Conservation (phyloP, 2,888 invertebrate species). For the Catocala fraxini region DNA sequence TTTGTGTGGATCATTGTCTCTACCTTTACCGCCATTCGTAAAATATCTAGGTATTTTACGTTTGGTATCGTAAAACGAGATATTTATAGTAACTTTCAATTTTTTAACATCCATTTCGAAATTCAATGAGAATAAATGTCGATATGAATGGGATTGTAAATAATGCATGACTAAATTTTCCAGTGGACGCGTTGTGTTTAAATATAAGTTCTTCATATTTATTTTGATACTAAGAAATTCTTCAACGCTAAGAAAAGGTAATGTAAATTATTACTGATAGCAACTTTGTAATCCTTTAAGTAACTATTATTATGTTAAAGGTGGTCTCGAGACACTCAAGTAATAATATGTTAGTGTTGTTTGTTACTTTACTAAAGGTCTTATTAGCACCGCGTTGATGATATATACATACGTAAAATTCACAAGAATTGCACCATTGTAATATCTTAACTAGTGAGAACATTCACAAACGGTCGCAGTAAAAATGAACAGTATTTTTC, state of each 20-base stretch:
- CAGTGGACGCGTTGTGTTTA: constrained; percentile 11
- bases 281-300: constrained; percentile 1
- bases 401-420: background rate
- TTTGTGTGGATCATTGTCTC: constrained; percentile 52
- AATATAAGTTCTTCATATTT: background rate
- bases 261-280: background rate
- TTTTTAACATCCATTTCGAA: constrained; percentile 41
- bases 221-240: background rate
- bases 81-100: constrained; percentile 55
- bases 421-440: no score
- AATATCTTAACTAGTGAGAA: no score
- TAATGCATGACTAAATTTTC: constrained; percentile 26
- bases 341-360: background rate
- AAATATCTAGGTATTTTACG: constrained; percentile 50
- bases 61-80: constrained; percentile 53
- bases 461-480: no score
- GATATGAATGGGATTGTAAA: constrained; percentile 32
- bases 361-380: background rate
- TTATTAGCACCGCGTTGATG: background rate
- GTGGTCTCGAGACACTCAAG: background rate
- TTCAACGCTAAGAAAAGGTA: background rate
- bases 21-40: constrained; percentile 45
- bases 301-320: background rate
- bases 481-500: background rate
- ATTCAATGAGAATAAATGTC: constrained; percentile 46